Evolutionary conservation across 2,888 invertebrate genomes (phyloP).

Genomic region (Plebejus anna): DNA sequence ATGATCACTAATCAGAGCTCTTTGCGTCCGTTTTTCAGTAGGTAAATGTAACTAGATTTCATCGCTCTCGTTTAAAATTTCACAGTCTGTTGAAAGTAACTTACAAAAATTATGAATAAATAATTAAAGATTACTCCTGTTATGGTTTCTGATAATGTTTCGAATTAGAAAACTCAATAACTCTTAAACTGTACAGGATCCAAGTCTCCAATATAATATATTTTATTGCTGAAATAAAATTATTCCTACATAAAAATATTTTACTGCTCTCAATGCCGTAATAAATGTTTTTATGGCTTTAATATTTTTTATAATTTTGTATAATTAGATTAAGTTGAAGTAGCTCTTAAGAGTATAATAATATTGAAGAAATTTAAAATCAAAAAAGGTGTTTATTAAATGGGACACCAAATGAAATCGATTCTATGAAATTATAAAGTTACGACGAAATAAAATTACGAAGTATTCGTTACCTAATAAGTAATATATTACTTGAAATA

Average conservation of each 20-base stretch:
- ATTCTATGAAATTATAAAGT: background rate
- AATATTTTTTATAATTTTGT: conserved; percentile 16
- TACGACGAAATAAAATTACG: background rate
- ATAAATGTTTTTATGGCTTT: conserved; percentile 9
- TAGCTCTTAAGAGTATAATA: background rate
- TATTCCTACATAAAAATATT: conserved; percentile 16
- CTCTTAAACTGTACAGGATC: background rate
- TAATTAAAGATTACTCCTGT: too few species aligned
- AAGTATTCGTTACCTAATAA: background rate
- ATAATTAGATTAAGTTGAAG: background rate
- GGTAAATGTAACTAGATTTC: too few species aligned
- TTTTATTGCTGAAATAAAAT: conserved; percentile 17
- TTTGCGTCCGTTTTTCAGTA: too few species aligned
- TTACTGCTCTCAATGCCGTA: background rate
- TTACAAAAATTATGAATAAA: too few species aligned
- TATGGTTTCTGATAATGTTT: too few species aligned
- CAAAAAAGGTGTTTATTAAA: background rate
- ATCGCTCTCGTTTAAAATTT: too few species aligned
- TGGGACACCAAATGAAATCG: background rate
- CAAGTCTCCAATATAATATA: background rate
- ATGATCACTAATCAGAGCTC: too few species aligned
- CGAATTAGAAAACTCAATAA: background rate
- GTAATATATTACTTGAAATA: background rate
- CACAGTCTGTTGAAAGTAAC: too few species aligned
- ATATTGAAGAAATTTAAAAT: background rate